These are phyloP conservation scores for Podabrus alpinus DNA, from an alignment of 2,888 invertebrate genomes.

Conservation along the genomic window DNA sequence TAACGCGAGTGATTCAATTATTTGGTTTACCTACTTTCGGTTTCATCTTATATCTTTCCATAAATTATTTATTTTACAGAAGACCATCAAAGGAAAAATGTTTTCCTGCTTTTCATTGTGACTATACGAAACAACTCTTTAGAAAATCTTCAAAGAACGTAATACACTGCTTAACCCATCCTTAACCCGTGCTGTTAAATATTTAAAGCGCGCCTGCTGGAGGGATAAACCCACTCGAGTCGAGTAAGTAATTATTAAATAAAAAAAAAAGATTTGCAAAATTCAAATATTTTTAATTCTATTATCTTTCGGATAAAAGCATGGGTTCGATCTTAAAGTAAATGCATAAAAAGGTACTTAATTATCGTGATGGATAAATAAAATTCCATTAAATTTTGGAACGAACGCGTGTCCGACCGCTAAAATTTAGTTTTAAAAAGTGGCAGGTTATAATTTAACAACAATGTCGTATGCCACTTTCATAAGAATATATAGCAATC, in stretches of 20 bases:
- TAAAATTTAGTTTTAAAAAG: not conserved
- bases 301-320: not conserved
- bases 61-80: not conserved
- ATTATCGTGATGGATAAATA: conserved; percentile 34
- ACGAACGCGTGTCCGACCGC: conserved; percentile 27
- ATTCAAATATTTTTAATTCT: not conserved
- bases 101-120: not conserved
- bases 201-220: no score
- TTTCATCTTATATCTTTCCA: not conserved
- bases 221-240: no score
- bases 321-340: not conserved
- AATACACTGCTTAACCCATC: not conserved
- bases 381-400: conserved; percentile 30
- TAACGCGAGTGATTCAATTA: not conserved
- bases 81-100: not conserved
- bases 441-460: conserved; percentile 45
- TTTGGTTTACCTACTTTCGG: not conserved
- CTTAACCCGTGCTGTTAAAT: no score
- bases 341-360: conserved; percentile 15
- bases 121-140: not conserved
- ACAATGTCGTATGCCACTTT: conserved; percentile 45
- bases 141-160: not conserved
- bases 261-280: not conserved
- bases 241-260: not conserved
- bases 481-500: conserved; percentile 45